Evolutionary conservation across 2,113 vertebrate genomes (phyloP), one percentile per base, ranked within the genome.

Genomic region (Rousettus leschenaultii): DNA sequence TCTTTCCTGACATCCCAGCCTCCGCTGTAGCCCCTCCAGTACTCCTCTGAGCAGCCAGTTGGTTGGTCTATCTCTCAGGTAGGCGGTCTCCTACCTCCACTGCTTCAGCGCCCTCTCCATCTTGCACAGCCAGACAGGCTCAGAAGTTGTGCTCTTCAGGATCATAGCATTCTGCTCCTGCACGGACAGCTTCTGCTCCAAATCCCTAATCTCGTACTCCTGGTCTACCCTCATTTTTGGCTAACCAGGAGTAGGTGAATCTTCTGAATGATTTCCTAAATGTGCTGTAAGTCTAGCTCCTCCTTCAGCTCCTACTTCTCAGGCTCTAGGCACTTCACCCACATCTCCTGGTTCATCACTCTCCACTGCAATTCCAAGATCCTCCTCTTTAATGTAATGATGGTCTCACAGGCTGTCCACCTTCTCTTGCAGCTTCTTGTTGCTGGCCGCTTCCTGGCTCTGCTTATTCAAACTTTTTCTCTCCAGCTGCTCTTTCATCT

Each of bases 21-120:
- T 99, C 96, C 97, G 98, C 61, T 98, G 99, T 61, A 99, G 98
- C 13, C 99, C 98, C 80, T 99, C 99, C 0, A 98, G 98, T 96
- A 99, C 99, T 95, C 99, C 99, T 53, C 98, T 99, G 84, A 99
- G 98, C 65, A 99, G 97, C 45, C 98, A 98, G 14, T 98, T 99
- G 98, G 13, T 98, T 99, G 96, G 99, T 99, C 97, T 99, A 99
- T 99, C 99, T 96, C 99, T 99, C 96, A 99, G 98, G 86, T 98
- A 99, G 1, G 95, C 45, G 14, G 99, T 99, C 45, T 99, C 99
- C 43, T 99, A 99, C 87, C 98, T 97, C 28, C 99, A 99, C 2
- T 98, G 98, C 65, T 98, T 98, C 51, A 99, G 86, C 89, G 99
- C 99, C 51, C 98, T 98, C 93, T 99, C 99, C 98, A 99, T 88